These are phyloP conservation scores for Acestrorhynchus altus DNA, from an alignment of 2,797 vertebrate genomes.

Conservation along the genomic window DNA sequence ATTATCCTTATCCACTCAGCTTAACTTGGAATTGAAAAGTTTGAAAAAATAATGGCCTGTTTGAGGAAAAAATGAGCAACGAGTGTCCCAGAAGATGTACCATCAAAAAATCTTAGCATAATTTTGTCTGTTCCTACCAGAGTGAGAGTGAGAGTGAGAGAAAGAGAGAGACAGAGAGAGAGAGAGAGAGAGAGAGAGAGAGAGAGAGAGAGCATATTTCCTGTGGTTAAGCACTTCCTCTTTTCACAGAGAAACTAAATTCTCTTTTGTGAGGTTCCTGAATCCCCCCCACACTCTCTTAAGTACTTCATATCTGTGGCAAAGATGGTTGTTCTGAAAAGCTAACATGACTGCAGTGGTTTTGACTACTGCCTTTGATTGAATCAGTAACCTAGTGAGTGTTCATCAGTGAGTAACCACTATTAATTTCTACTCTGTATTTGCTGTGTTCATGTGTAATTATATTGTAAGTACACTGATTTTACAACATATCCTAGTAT, in stretches of 20 bases:
- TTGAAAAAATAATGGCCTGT: no score
- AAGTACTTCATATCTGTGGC: not conserved
- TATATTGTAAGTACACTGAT: not conserved
- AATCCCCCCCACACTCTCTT: not conserved
- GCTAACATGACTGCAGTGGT: no score
- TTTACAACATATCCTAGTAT: not conserved
- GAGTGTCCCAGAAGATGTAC: no score
- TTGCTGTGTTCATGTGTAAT: not conserved
- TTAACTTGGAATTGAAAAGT: no score
- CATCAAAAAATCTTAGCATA: not conserved
- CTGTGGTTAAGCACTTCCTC: slow-evolving; percentile 42
- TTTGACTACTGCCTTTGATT: slow-evolving; percentile 4
- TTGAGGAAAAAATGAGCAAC: no score
- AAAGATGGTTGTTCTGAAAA: not conserved
- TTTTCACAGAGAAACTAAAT: slow-evolving; percentile 25
- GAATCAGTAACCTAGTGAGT: not conserved
- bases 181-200: not conserved
- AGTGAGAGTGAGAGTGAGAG: no score
- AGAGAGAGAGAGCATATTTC: slow-evolving; percentile 24
- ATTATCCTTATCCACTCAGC: no score
- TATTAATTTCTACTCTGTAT: not conserved
- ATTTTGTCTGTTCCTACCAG: no score
- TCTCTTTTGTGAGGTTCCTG: not conserved
- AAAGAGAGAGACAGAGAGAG: no score
- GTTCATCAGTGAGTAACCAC: not conserved